A percentile compares a stretch with the other conserved stretches of the same genome.
Conservation (phyloP, 2,797 vertebrate genomes). For the Sternotherus odoratus region DNA sequence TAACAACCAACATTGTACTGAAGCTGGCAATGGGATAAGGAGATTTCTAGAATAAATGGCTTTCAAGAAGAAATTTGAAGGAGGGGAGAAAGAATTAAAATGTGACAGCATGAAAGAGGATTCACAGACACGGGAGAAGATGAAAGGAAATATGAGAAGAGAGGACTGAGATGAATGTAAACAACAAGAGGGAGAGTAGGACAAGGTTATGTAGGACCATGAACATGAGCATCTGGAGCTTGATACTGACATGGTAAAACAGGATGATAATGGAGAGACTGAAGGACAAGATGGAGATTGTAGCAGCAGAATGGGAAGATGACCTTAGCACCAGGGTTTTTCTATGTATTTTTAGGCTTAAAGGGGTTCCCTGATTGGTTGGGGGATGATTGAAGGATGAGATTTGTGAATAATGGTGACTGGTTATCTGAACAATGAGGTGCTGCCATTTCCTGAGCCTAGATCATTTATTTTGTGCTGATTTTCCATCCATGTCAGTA, state of each 20-base stretch:
- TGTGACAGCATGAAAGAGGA: not conserved
- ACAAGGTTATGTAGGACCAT: not conserved
- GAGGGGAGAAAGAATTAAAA: not conserved
- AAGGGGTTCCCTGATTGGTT: not conserved
- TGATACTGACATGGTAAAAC: not conserved
- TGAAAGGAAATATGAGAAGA: not conserved
- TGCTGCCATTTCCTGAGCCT: not conserved
- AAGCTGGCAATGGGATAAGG: not conserved
- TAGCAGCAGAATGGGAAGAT: not conserved
- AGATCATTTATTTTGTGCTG: not conserved
- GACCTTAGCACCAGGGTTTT: not conserved
- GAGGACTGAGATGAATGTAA: not conserved
- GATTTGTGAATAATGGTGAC: not conserved
- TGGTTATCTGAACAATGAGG: not conserved
- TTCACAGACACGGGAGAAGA: not conserved
- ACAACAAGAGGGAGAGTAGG: not conserved
- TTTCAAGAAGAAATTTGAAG: not conserved
- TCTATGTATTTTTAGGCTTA: not conserved
- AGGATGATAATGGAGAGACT: not conserved
- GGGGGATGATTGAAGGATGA: not conserved
- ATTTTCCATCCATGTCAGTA: not conserved
- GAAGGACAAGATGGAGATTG: not conserved
- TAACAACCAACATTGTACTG: not conserved
- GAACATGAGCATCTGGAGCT: not conserved
- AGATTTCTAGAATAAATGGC: not conserved